Conservation (phyloP, 2,888 invertebrate species). For the Dromius quadrimaculatus region DNA sequence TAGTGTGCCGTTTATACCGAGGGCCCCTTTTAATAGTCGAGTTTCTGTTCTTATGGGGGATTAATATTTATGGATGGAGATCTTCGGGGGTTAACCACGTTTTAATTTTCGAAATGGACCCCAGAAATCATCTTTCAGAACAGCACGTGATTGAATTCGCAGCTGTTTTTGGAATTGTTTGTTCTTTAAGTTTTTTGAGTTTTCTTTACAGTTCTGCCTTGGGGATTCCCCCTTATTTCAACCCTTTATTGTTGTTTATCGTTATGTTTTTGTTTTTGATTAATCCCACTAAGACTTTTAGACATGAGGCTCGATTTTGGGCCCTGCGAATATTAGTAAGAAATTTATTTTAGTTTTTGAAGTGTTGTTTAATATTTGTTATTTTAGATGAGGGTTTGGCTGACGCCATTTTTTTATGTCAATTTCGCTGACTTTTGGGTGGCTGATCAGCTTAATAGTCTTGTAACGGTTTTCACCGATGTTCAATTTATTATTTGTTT, state of each 20-base stretch:
- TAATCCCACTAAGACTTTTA: slow-evolving; percentile 92
- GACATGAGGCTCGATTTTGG: slow-evolving; percentile 96
- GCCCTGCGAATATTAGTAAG: slow-evolving; percentile 87
- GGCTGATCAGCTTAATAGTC: slow-evolving; percentile 96
- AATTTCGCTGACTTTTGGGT: slow-evolving; percentile 99
- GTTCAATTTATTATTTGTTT: slow-evolving; percentile 95
- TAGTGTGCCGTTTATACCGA: slow-evolving; percentile 92
- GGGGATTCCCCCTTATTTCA: slow-evolving; percentile 91
- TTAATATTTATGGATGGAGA: slow-evolving; percentile 97
- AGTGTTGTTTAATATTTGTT: slow-evolving; percentile 47
- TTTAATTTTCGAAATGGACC: slow-evolving; percentile 96
- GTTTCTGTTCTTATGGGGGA: slow-evolving; percentile 93
- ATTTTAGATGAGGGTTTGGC: slow-evolving; percentile 82
- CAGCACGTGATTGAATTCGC: slow-evolving; percentile 96
- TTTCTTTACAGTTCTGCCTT: slow-evolving; percentile 85
- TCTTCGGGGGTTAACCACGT: slow-evolving; percentile 98
- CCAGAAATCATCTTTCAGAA: slow-evolving; percentile 92
- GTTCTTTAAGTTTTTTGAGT: slow-evolving; percentile 90
- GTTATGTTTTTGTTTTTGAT: slow-evolving; percentile 88
- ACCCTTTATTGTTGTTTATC: slow-evolving; percentile 86
- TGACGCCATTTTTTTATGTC: slow-evolving; percentile 94
- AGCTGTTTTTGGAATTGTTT: slow-evolving; percentile 92
- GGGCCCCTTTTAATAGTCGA: slow-evolving; percentile 93
- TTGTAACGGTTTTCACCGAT: slow-evolving; percentile 90
- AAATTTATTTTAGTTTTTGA: slow-evolving; percentile 34